A percentile compares a stretch with the other conserved stretches of the same genome.
Conservation (phyloP, 1,140 invertebrate species). For the Drosophila chauvacae region DNA sequence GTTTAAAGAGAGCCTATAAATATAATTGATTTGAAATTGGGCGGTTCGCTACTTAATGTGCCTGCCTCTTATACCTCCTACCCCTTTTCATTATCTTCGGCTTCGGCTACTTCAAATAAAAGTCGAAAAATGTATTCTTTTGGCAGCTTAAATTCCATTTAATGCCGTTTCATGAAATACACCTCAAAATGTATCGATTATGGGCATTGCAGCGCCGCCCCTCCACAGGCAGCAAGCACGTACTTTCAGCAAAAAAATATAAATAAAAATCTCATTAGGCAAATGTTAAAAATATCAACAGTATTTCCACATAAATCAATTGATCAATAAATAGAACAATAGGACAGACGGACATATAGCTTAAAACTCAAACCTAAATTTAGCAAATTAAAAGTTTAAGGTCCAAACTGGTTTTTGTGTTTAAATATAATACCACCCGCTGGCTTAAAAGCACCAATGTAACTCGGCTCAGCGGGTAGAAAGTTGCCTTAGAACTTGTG, state of each 20-base stretch:
- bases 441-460: background rate
- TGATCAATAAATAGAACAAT: conserved; percentile 49
- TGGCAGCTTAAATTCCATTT: conserved; percentile 69
- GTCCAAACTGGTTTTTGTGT: background rate
- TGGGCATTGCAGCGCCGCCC: background rate
- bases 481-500: conserved; percentile 7
- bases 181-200: conserved; percentile 9
- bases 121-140: conserved; percentile 14
- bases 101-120: conserved; percentile 64
- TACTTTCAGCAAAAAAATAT: conserved; percentile 32
- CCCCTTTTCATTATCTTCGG: background rate
- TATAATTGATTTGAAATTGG: conserved; percentile 54
- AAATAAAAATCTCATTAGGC: conserved; percentile 74
- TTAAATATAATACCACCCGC: background rate
- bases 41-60: background rate
- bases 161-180: conserved; percentile 67
- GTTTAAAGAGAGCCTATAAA: conserved; percentile 17
- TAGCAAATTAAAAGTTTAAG: background rate
- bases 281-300: conserved; percentile 67
- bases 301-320: conserved; percentile 67
- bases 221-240: conserved; percentile 19
- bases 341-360: background rate
- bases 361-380: background rate
- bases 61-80: conserved; percentile 5
- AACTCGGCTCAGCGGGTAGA: background rate